Evolutionary conservation across 2,113 vertebrate genomes (phyloP), one percentile per base, ranked within the genome.

Genomic region (Nothocercus nigrocapillus): DNA sequence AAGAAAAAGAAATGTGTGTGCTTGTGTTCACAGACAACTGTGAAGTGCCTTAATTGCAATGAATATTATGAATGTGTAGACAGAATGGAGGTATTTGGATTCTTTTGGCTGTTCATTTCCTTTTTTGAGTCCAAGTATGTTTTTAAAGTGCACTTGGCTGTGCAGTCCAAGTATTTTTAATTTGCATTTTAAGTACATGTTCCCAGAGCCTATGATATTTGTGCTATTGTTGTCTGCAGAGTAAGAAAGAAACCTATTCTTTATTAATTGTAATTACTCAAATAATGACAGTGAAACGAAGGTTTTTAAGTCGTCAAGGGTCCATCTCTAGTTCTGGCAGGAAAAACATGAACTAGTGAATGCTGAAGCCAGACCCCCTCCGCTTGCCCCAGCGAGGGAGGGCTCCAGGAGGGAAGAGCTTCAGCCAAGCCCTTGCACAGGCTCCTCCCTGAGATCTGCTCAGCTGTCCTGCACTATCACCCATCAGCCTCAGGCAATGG

Each of bases 391-490:
- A 15, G 5, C 0, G 1, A 44, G 22, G 53, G 56, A 82, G 34
- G 13, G 56, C 27, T 74, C 32, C 16, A 42, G 44, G 59, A 44
- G 49, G 28, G 14, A 67, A 21, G 8, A 40, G 27, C 53, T 42
- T 56, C 72, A 54, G 9, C 1, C 16, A 34, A 25, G 12, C 54
- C 70, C 24, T 63, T 24, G 10, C 11, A n/a, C 0, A 7, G 1
- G n/a, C 9, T 58, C 34, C 68, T 28, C 32, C 14, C 7, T 47
- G 45, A 19, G 45, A 16, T 7, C 14, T 25, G 32, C 32, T n/a
- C 56, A 32, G 51, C 28, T 62, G 21, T n/a, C 38, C 27, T 40
- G 11, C 32, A 15, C 58, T 59, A n/a, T 49, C n/a, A 21, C 54
- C 63, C 25, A 76, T 49, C 72, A 67, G 19, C 40, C 49, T 85